phyloP scores from a whole-genome alignment of 1,140 invertebrate species.

The Callitettix versicolor region DNA sequence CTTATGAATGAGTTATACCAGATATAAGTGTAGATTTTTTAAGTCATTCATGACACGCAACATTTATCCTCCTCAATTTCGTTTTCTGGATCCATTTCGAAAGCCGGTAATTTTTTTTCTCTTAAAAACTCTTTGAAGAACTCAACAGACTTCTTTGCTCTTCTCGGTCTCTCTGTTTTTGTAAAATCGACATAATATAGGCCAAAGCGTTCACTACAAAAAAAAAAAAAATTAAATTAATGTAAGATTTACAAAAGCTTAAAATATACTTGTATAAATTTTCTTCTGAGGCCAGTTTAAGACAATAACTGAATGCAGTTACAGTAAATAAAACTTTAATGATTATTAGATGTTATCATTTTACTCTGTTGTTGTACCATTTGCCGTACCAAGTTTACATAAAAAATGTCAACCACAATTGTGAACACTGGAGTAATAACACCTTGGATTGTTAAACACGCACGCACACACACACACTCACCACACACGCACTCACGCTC shows the following conservation, averaged over 20 bases:
- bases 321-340: not conserved
- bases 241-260: not conserved
- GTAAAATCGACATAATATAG: slow-evolving; percentile 63
- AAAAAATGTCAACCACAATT: too few relatives aligned
- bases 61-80: too few relatives aligned
- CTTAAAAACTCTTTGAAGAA: slow-evolving; percentile 46
- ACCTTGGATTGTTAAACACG: too few relatives aligned
- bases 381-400: too few relatives aligned
- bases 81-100: too few relatives aligned
- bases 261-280: not conserved
- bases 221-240: not conserved
- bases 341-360: not conserved
- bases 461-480: too few relatives aligned
- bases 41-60: too few relatives aligned
- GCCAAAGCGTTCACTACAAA: slow-evolving; percentile 55
- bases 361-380: too few relatives aligned
- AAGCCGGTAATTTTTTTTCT: not conserved
- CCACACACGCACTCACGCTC: too few relatives aligned
- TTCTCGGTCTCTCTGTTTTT: slow-evolving; percentile 48
- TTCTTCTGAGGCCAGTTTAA: not conserved
- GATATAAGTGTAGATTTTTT: too few relatives aligned
- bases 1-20: too few relatives aligned
- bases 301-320: not conserved
- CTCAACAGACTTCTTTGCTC: slow-evolving; percentile 53
- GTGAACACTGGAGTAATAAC: too few relatives aligned